These are phyloP conservation scores for Caenorhabditis sp. DNA, from an alignment of 2,888 invertebrate genomes.

Conservation along the genomic window DNA sequence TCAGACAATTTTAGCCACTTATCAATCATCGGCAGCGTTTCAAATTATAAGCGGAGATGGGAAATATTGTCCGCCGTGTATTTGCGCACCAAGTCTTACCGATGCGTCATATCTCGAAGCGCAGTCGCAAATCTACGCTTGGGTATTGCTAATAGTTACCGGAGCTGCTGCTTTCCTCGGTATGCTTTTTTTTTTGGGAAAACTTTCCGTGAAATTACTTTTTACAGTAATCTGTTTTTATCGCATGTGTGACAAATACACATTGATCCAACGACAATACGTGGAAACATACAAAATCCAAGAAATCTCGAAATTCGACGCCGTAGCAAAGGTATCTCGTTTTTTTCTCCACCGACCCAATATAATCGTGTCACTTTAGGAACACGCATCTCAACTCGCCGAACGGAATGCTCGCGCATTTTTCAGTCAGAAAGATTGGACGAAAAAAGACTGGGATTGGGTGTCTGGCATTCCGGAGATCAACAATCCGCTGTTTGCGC, in stretches of 20 bases:
- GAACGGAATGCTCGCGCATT: conserved; percentile 60
- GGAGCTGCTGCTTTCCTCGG: conserved; percentile 51
- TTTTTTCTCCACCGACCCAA: conserved; percentile 17
- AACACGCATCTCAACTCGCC: conserved; percentile 56
- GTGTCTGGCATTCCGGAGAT: conserved; percentile 54
- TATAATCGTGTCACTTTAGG: conserved; percentile 32
- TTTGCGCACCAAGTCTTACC: conserved; percentile 49
- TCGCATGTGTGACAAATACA: conserved; percentile 66
- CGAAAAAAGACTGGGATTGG: conserved; percentile 67
- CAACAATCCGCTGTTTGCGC: conserved; percentile 57
- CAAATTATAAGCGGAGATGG: conserved; percentile 43
- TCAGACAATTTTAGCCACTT: conserved; percentile 36
- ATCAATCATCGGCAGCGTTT: conserved; percentile 29
- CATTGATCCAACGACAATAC: conserved; percentile 61
- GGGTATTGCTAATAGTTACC: conserved; percentile 49
- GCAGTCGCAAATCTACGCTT: conserved; percentile 61
- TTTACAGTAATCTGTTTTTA: conserved; percentile 58
- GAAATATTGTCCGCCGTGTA: conserved; percentile 60
- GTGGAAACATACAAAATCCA: conserved; percentile 61
- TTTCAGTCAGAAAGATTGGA: conserved; percentile 55
- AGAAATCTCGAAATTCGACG: conserved; percentile 60
- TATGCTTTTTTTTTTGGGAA: conserved; percentile 10
- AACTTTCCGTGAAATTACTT: conserved; percentile 18
- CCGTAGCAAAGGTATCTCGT: conserved; percentile 51
- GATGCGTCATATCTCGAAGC: conserved; percentile 56